Percentiles rank a stretch among this genome's conserved stretches.
Conservation (phyloP, 2,888 invertebrate genomes). For the Platynereis dumerilii region DNA sequence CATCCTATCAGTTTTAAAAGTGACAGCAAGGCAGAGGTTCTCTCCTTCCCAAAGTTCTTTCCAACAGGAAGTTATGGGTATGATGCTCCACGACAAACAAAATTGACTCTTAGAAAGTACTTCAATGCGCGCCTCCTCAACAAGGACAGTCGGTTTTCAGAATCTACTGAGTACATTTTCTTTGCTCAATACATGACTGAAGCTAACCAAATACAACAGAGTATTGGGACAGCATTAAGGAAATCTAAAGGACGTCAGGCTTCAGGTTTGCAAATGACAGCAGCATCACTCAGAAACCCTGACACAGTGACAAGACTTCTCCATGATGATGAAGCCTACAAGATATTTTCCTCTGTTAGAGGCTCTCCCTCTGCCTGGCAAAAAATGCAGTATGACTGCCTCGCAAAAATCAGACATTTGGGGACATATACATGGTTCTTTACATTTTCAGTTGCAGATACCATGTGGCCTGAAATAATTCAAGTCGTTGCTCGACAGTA, state of each 20-base stretch:
- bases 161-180: background rate
- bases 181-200: background rate
- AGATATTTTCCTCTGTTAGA: slow-evolving; percentile 32
- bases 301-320: slow-evolving; percentile 1
- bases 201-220: background rate
- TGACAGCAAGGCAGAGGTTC: background rate
- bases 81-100: background rate
- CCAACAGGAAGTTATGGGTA: background rate
- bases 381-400: slow-evolving; percentile 32
- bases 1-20: background rate
- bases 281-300: background rate
- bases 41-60: background rate
- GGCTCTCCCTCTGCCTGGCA: slow-evolving; percentile 42
- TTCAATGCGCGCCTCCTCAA: background rate
- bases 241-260: background rate
- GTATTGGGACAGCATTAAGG: background rate
- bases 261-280: background rate
- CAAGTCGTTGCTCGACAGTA: slow-evolving; percentile 32
- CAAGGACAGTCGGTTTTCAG: background rate
- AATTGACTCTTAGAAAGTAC: background rate
- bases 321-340: slow-evolving; percentile 33
- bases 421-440: slow-evolving; percentile 42
- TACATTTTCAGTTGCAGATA: slow-evolving; percentile 42
- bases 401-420: slow-evolving; percentile 42
- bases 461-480: slow-evolving; percentile 41